Conservation (phyloP, 2,888 invertebrate genomes). For the Melinopterus prodromus region DNA sequence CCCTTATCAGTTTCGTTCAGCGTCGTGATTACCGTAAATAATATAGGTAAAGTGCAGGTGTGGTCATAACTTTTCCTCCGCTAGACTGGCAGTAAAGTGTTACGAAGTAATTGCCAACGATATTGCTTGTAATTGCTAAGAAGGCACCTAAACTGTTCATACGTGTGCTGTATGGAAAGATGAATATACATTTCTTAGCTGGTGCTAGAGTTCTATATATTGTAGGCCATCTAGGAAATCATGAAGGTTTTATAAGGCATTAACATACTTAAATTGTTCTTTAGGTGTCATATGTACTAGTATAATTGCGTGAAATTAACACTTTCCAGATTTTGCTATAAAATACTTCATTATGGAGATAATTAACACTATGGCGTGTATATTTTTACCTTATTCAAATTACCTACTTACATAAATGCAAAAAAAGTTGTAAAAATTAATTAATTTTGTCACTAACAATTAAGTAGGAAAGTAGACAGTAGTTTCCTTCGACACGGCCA, state of each 20-base stretch:
- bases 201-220: background rate
- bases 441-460: no score
- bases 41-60: background rate
- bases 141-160: background rate
- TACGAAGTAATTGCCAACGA: constrained; percentile 4
- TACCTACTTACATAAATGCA: no score
- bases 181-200: background rate
- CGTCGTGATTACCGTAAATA: background rate
- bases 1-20: background rate
- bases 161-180: background rate
- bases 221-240: background rate
- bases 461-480: no score
- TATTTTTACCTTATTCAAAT: no score
- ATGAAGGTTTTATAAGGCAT: background rate
- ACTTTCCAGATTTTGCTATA: background rate
- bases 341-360: background rate
- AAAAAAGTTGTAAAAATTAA: no score
- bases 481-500: no score
- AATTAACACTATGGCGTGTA: no score
- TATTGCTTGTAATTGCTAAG: background rate
- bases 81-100: background rate
- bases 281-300: background rate
- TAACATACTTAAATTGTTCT: background rate
- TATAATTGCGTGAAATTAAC: background rate
- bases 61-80: constrained; percentile 4